phyloP scores from a whole-genome alignment of 2,113 vertebrate species.

The Gymnorhina tibicen region DNA sequence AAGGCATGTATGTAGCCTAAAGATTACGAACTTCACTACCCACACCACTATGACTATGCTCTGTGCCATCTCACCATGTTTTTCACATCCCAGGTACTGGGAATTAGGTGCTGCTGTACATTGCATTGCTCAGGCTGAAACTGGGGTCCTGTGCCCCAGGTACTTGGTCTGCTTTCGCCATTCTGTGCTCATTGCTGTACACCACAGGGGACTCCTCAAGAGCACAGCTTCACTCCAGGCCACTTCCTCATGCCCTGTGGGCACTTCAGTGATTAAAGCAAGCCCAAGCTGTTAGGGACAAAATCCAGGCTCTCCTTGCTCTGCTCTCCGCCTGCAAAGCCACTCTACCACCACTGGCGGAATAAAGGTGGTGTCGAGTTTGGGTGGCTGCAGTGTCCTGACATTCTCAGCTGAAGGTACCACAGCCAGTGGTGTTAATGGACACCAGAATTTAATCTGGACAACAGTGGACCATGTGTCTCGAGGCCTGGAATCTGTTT shows the following conservation, averaged over 20 bases:
- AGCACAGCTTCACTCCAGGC: background rate
- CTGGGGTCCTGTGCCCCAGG: background rate
- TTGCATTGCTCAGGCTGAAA: background rate
- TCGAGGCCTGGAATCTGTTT: background rate
- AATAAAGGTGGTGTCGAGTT: fast-evolving
- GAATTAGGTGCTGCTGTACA: background rate
- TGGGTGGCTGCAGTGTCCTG: background rate
- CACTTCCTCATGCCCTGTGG: background rate
- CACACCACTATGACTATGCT: background rate
- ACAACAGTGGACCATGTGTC: fast-evolving
- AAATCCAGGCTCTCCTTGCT: background rate
- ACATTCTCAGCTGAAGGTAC: background rate
- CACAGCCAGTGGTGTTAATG: fast-evolving
- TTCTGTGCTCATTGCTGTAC: background rate
- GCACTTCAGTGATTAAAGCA: background rate
- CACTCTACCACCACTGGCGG: no score
- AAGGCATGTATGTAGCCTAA: background rate
- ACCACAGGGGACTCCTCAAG: background rate
- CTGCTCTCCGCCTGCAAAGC: background rate
- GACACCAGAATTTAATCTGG: background rate
- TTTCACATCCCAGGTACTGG: background rate
- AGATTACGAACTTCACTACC: background rate
- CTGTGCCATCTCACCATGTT: background rate
- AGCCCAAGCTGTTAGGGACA: background rate
- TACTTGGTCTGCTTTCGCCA: background rate